Evolutionary conservation across 2,888 invertebrate genomes (phyloP), one percentile per base, ranked within the genome.

Genomic region (Cheilosia scutellata): DNA sequence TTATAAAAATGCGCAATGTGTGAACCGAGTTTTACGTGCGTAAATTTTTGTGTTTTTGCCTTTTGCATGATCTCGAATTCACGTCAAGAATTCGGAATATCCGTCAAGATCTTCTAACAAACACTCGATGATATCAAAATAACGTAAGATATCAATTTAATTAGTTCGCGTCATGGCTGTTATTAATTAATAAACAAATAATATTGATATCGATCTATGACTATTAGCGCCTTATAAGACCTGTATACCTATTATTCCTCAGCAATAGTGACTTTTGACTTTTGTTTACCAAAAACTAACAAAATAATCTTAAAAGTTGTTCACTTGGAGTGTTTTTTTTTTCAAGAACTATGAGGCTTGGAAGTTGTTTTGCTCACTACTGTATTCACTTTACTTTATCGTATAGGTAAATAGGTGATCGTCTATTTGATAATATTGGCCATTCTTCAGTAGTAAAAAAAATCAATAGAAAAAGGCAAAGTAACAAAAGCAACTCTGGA

Each of bases 81-180:
- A 58, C 13, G 37, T 58, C 37, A 58, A 57, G 16, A 57, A 11
- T 16, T 40, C 13, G 25, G 5, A 25, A 42, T 42, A 60, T 27
- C n/a, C 42, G 20, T n/a, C 7, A 3, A 58, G 37, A 58, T 37
- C 16, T 37, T 3, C 20, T 16, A 53, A 3, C 4, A 25, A 40
- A 40, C 9, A 40, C 27, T 44, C 6, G 40, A 11, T 42, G 7
- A 42, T 60, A 27, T 42, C 42, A n/a, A 44, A 44, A 31, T 44
- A 13, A 25, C 25, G 6, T 49, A 5, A 31, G 20, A 11, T 31
- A 13, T 33, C 44, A 20, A 25, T 5, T 33, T 20, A 11, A 25
- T 31, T 33, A 16, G 20, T 4, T 13, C 4, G 4, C 31, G 49
- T 49, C 49, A 29, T 11, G 2, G 4, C 4, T 20, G 33, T 20